Base-by-base conservation (phyloP, 2,888 invertebrate species). In the Laothoe populi region DNA sequence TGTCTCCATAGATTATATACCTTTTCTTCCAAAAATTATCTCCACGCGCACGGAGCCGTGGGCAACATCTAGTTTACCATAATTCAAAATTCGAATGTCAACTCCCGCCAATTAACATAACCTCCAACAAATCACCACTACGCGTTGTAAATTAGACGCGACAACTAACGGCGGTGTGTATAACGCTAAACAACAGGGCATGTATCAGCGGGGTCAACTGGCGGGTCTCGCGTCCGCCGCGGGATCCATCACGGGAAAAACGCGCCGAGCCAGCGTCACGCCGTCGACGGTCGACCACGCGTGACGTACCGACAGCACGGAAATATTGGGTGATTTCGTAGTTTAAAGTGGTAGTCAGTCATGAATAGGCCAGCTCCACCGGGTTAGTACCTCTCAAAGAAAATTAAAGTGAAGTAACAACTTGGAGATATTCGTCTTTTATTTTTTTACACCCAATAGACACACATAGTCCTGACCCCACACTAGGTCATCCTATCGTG, bases 201-300 rank as follows among this genome's bases (percentile, higher is more conserved):
- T 53, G 53, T 31, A 53, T 53, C 53, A 53, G 35, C 35, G 5
- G n/a, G 24, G 24, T 23, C 46, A 23, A 21, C 21, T 53, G 57
- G 60, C 42, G 31, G 10, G 13, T 38, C 48, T 10, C 8, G 31
- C 23, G 35, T 1, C 13, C 38, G 38, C 53, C 44, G 19, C 35
- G 31, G 45, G 53, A 60, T 60, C 48, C 49, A 60, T 58, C 63
- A 62, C 57, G 57, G 63, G 63, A 58, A 64, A 66, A 63, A 57
- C 60, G 40, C 61, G 13, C 21, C 16, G 46, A 46, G 49, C 26
- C 26, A 49, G 49, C 49, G 49, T 31, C 26, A 53, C 53, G 48
- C 26, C 11, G n/a, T n/a, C n/a, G n/a, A n/a, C n/a, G 31, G 19
- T 19, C 7, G 19, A 2, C 44, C 44, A 31, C 31, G 53, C 35